Evolutionary conservation across 2,113 vertebrate genomes (phyloP).

Genomic region (Saguinus imperator): DNA sequence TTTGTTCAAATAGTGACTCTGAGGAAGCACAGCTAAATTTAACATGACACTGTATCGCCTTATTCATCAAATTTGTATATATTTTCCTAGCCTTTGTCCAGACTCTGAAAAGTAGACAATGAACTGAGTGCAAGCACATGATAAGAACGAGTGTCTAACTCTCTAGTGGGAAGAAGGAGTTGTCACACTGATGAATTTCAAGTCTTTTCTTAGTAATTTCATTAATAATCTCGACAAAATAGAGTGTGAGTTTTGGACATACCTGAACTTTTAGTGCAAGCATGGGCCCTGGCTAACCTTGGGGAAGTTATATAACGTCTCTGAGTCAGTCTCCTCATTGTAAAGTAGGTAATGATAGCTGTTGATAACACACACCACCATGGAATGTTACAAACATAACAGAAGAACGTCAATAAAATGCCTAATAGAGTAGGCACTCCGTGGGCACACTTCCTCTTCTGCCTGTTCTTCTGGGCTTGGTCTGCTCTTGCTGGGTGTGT

Average conservation of each 20-base stretch:
- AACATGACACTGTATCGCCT: background rate
- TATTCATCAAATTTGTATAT: conserved; percentile 12
- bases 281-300: background rate
- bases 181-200: conserved; percentile 67
- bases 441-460: background rate
- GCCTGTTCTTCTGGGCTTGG: background rate
- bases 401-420: background rate
- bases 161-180: background rate
- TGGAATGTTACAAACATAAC: background rate
- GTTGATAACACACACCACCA: background rate
- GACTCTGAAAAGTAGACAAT: background rate
- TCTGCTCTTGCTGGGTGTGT: background rate
- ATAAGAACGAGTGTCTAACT: background rate
- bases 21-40: background rate
- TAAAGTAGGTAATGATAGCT: background rate
- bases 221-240: conserved; percentile 67
- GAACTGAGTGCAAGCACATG: background rate
- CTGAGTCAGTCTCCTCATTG: background rate
- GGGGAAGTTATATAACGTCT: background rate
- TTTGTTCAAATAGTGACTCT: conserved; percentile 1
- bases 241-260: background rate
- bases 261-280: conserved; percentile 43
- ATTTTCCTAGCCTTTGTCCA: background rate
- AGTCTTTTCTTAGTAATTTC: conserved; percentile 65
- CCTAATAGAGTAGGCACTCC: background rate